phyloP scores from a whole-genome alignment of 1,140 invertebrate species.

The Drosophila equinoxialis region DNA sequence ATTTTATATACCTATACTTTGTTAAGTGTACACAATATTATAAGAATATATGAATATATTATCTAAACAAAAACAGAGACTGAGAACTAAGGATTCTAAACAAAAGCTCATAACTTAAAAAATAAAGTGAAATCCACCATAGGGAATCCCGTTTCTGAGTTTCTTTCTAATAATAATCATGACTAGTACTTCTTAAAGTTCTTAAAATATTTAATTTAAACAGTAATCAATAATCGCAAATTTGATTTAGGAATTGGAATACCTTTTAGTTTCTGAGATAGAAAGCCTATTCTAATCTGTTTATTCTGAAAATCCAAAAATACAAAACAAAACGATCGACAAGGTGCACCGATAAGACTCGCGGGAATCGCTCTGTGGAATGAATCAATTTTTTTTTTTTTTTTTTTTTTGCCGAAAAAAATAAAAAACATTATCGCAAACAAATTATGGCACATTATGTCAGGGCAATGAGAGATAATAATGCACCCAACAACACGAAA shows the following conservation, averaged over 20 bases:
- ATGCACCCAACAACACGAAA: slow-evolving; percentile 7
- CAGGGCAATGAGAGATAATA: slow-evolving; percentile 26
- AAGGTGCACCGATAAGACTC: background rate
- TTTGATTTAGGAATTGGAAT: background rate
- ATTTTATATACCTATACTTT: too few species aligned
- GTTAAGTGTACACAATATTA: too few species aligned
- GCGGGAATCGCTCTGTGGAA: background rate
- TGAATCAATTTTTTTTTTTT: slow-evolving; percentile 1
- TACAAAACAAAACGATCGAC: background rate
- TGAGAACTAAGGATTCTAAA: too few species aligned
- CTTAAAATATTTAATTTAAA: background rate
- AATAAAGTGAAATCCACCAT: too few species aligned
- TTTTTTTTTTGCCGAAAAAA: slow-evolving; percentile 4
- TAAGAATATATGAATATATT: too few species aligned
- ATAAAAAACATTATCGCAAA: slow-evolving; percentile 13
- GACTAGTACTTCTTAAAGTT: too few species aligned
- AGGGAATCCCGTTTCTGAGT: too few species aligned
- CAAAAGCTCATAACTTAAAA: too few species aligned
- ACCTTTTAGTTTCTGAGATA: background rate
- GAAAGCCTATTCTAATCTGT: background rate
- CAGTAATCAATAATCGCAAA: background rate
- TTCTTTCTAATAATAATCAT: too few species aligned
- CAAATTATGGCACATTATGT: slow-evolving; percentile 30
- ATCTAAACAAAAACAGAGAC: too few species aligned
- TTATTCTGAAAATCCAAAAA: slow-evolving; percentile 5